Evolutionary conservation across 2,797 vertebrate genomes (phyloP).

Genomic region (Neosalanx taihuensis): DNA sequence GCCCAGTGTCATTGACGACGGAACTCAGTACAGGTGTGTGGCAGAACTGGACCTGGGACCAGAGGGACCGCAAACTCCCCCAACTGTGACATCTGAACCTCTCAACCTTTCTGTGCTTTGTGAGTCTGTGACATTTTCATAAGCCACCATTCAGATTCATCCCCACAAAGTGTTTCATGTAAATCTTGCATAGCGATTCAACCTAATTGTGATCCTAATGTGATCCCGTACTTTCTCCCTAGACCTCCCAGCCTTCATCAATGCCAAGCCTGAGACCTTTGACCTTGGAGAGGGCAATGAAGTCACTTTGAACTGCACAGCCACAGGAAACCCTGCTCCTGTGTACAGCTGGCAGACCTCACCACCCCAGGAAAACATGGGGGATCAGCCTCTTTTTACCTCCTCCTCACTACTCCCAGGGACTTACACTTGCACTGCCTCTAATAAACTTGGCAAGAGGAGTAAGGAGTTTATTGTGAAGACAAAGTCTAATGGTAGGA

Average conservation of each 20-base stretch:
- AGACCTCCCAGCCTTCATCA: slow-evolving; percentile 67
- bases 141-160: too few relatives aligned
- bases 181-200: too few relatives aligned
- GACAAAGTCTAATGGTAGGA: slow-evolving; percentile 61
- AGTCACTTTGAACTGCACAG: slow-evolving; percentile 66
- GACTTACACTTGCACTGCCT: slow-evolving; percentile 70
- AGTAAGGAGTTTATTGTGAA: slow-evolving; percentile 70
- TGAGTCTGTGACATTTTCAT: slow-evolving; percentile 46
- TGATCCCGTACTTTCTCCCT: slow-evolving; percentile 12
- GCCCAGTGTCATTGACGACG: slow-evolving; percentile 67
- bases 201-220: not conserved
- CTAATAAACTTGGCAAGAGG: slow-evolving; percentile 64
- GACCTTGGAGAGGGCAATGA: slow-evolving; percentile 52
- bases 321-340: slow-evolving; percentile 66
- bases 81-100: slow-evolving; percentile 56
- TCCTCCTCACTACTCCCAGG: slow-evolving; percentile 62
- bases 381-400: slow-evolving; percentile 51
- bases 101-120: slow-evolving; percentile 63
- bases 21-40: slow-evolving; percentile 67
- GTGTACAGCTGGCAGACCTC: slow-evolving; percentile 68
- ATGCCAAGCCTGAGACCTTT: slow-evolving; percentile 58
- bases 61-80: slow-evolving; percentile 66
- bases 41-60: slow-evolving; percentile 70
- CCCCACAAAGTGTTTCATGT: not conserved
- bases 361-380: slow-evolving; percentile 47